phyloP scores from a whole-genome alignment of 2,113 vertebrate genomes.

The Hippolais icterina region DNA sequence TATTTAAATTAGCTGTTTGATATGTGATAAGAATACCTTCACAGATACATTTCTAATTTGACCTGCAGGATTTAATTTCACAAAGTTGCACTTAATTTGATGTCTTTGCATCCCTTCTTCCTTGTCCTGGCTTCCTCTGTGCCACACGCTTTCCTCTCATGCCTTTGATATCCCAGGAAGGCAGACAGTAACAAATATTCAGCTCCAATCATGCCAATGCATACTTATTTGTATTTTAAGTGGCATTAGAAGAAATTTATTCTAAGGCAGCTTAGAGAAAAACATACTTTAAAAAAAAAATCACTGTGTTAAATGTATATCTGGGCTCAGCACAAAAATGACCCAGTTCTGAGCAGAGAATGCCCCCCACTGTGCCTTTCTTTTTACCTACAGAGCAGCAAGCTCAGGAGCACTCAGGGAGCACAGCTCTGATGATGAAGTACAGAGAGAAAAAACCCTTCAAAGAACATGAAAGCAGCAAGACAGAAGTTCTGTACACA shows the following conservation, averaged over 20 bases:
- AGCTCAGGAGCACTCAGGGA: background rate
- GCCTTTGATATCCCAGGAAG: background rate
- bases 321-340: background rate
- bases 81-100: background rate
- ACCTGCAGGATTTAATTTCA: background rate
- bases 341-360: background rate
- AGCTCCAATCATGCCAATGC: background rate
- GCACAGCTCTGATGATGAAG: background rate
- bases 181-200: background rate
- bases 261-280: background rate
- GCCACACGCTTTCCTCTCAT: background rate
- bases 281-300: background rate
- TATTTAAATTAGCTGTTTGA: slow-evolving; percentile 45
- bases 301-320: background rate
- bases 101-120: background rate
- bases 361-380: background rate
- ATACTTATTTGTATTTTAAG: background rate
- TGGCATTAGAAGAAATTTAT: background rate
- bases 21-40: slow-evolving; percentile 15
- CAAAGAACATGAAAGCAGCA: background rate
- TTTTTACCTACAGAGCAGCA: background rate
- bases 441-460: background rate
- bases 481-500: background rate
- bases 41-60: slow-evolving; percentile 20
- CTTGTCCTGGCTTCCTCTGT: background rate